These are phyloP conservation scores for Calyptommatus sinebrachiatus DNA, from an alignment of 2,113 vertebrate genomes.

Conservation along the genomic window DNA sequence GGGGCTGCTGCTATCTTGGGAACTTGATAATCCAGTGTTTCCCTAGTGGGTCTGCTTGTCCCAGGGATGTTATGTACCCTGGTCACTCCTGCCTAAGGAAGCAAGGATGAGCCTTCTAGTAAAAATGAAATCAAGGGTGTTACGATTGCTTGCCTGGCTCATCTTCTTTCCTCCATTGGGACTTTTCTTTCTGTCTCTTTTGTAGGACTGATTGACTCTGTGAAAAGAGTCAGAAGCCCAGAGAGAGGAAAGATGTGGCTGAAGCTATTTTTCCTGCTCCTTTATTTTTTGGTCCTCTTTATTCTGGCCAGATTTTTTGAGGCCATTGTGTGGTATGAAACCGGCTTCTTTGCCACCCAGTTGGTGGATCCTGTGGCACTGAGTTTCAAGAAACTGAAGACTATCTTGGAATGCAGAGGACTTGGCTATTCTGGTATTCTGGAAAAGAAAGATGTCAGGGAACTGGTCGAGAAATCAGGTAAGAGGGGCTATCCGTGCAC, in stretches of 20 bases:
- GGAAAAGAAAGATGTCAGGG: conserved; percentile 89
- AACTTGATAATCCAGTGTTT: neutral
- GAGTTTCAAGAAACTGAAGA: conserved; percentile 90
- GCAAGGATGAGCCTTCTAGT: neutral
- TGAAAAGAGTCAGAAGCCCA: conserved; percentile 6
- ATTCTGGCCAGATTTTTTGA: conserved; percentile 90
- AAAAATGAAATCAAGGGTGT: neutral
- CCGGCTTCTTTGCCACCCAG: conserved; percentile 90
- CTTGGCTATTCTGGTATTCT: conserved; percentile 88
- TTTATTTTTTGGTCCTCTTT: conserved; percentile 91
- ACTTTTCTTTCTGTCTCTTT: conserved; percentile 8
- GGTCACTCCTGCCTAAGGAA: neutral
- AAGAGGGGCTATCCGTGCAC: conserved; percentile 18
- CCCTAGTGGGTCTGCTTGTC: neutral
- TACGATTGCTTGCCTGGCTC: neutral
- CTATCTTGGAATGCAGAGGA: conserved; percentile 90
- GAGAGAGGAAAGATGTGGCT: conserved; percentile 85
- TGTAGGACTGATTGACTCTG: conserved; percentile 21
- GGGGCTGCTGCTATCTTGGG: neutral
- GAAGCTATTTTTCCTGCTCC: conserved; percentile 89
- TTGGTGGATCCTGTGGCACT: conserved; percentile 91
- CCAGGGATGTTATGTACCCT: neutral
- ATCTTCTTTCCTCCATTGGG: neutral
- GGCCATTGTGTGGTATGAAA: conserved; percentile 94
- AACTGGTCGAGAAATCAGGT: conserved; percentile 93